Percentiles rank a stretch among this genome's conserved stretches.
Evolutionary conservation across 2,797 vertebrate genomes (phyloP).

Genomic region (Mareca strepera): DNA sequence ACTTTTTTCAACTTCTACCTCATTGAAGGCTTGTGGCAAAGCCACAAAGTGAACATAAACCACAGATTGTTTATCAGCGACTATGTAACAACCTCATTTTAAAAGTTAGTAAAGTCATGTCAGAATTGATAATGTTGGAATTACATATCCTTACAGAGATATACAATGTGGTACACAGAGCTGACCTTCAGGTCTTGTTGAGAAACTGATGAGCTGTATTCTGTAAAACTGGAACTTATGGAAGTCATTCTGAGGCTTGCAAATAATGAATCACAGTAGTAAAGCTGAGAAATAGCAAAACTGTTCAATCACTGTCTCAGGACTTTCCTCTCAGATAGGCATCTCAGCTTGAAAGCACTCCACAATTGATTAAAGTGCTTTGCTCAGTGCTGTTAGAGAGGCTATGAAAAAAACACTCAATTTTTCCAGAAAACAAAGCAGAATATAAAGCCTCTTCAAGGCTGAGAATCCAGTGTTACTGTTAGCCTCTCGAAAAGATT

Average conservation of each 20-base stretch:
- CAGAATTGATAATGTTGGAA: no score
- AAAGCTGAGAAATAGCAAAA: neutral
- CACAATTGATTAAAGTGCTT: neutral
- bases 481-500: neutral
- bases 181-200: neutral
- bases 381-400: neutral
- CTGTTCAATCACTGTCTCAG: neutral
- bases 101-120: no score
- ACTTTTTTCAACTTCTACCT: no score
- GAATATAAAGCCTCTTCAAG: neutral
- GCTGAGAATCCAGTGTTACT: neutral
- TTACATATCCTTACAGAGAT: no score
- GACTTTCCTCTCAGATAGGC: neutral
- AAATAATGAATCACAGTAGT: neutral
- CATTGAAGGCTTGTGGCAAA: no score
- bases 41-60: no score
- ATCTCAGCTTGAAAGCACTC: neutral
- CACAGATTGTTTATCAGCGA: no score
- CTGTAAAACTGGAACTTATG: neutral
- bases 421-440: neutral
- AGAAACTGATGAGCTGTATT: neutral
- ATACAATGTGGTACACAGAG: neutral
- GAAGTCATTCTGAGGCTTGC: neutral
- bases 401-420: neutral
- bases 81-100: no score